Base-by-base conservation (phyloP, 2,113 vertebrate species). In the Plestiodon gilberti region DNA sequence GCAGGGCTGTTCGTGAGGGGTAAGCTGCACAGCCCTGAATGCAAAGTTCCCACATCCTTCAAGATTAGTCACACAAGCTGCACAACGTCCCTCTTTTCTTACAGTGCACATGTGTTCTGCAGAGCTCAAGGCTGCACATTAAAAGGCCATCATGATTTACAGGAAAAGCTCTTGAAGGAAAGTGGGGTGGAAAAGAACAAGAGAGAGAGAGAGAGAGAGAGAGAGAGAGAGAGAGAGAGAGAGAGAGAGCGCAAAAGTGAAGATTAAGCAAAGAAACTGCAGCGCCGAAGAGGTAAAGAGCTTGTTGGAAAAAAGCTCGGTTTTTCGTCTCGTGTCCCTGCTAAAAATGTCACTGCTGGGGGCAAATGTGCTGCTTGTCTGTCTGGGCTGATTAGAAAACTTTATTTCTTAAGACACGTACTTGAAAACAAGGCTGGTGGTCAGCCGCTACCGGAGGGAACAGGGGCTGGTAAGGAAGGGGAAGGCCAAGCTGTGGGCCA, bases 371-470 rank as follows among this genome's bases (percentile, higher is more conserved):
- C 85, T 90, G 80, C 85, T 92, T 93, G 93, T 93, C 92, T 93
- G 93, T 93, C 92, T 92, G 84, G 84, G 78, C 92, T 92, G 33
- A 6, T 96, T 94, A 96, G 90, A 88, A 89, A 92, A 57, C 55
- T 70, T 84, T 40, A 78, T 90, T 83, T 93, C 93, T 91, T 90
- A 78, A 91, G 91, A 92, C 70, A 76, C 0, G 20, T 52, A 35
- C 86, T 94, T 91, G 79, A 85, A 89, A 92, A 88, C 84, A 93
- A 22, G 0, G 0, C 40, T 83, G 48, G 33, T 85, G 69, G 14
- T 33, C 87, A 77, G 25, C 76, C 80, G 40, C 85, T 91, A 82
- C 91, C 70, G 75, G 86, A 92, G 89, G 89, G 89, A 88, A 93
- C 28, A 75, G 73, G 74, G 87, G 85, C 88, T 87, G 67, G 69